phyloP scores from a whole-genome alignment of 2,797 vertebrate genomes.

The Xenops minutus region DNA sequence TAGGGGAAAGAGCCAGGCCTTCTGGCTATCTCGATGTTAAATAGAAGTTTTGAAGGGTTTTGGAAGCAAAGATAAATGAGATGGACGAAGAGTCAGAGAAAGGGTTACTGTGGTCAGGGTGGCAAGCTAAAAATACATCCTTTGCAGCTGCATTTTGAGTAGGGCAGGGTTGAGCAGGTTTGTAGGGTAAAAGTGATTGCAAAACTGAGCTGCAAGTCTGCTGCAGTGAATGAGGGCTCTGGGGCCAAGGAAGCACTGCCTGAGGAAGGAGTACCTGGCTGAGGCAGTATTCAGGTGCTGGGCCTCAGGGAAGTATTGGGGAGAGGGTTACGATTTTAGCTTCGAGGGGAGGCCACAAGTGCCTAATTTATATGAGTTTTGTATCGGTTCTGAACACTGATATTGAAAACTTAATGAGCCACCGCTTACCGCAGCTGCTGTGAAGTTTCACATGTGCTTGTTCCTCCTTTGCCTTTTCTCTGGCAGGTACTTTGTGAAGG shows the following conservation, averaged over 20 bases:
- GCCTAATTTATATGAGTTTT: background rate
- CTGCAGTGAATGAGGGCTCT: background rate
- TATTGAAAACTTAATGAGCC: background rate
- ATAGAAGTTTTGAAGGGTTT: background rate
- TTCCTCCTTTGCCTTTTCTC: conserved; percentile 14
- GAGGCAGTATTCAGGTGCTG: background rate
- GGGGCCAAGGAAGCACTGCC: rapidly evolving
- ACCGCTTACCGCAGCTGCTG: rapidly evolving
- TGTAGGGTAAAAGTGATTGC: background rate
- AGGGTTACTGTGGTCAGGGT: background rate
- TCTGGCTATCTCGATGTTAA: background rate
- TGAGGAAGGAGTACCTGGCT: background rate
- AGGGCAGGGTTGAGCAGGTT: background rate
- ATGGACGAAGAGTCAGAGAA: background rate
- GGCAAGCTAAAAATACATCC: conserved; percentile 34
- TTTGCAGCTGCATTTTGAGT: conserved; percentile 5
- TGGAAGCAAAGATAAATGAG: background rate
- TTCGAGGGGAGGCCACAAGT: background rate
- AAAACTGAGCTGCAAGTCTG: background rate
- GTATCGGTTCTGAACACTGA: background rate
- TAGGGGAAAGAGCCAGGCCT: background rate
- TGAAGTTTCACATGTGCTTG: background rate
- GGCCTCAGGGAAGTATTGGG: background rate
- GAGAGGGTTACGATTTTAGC: background rate
- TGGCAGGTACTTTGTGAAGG: conserved; percentile 92